Evolutionary conservation across 2,888 invertebrate genomes (phyloP), one percentile per base, ranked within the genome.

Genomic region (Aphodius sticticus): DNA sequence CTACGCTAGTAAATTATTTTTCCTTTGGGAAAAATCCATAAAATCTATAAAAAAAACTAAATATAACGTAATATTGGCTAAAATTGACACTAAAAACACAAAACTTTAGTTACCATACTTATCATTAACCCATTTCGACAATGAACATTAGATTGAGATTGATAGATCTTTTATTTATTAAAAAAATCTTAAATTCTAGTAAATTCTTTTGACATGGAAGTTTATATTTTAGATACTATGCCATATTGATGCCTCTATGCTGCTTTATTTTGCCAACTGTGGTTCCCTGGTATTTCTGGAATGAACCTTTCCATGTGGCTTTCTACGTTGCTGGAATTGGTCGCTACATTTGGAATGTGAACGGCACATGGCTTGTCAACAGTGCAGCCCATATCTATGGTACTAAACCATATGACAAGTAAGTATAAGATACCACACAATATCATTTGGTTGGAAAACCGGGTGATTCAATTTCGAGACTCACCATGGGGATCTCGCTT

Each of bases 321-420:
- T 93, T 92, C 91, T 95, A 96, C 91, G 92, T 97, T 6, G 96
- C 95, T 87, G 74, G 74, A 36, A 93, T 96, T 82, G 92, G 94
- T 84, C 92, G 98, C 76, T 98, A 97, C 89, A 94, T 94, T 77
- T 91, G 94, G 82, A 96, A 95, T 0, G 92, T 99, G 6, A 97
- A 99, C 89, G 95, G 96, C 83, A 98, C 98, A 1, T 99, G 96
- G 92, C 93, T 95, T 85, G 97, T 98, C 15, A 98, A 98, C 89
- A 97, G 97, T 87, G 95, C 96, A 12, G 98, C 98, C 0, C 98
- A 98, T 88, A 93, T 96, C 91, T 97, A 95, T 93, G 98, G 98
- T 16, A 93, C 94, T 84, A 94, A 94, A 86, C 98, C 98, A 0
- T 98, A 97, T 86, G 98, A 98, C 89, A 94, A 92, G 95, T 95